Base-by-base conservation (phyloP, 1,140 invertebrate species). In the Drosophila mojavensis region DNA sequence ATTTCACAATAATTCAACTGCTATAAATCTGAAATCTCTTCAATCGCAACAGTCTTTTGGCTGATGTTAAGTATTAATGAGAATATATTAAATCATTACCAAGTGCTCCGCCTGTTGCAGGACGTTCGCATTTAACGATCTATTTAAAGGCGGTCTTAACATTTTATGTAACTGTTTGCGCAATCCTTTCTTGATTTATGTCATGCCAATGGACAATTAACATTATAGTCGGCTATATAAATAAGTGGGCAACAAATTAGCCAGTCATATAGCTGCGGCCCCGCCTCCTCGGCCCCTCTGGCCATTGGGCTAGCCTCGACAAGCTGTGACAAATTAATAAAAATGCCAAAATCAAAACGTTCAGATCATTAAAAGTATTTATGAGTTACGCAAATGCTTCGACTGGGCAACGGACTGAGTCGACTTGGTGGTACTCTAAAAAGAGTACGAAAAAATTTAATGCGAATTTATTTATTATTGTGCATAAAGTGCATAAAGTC, bases 261-360 rank as follows among this genome's bases (percentile, higher is more conserved):
- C 30, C 64, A 41, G 3, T 1, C 5, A 30, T 20, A 28, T 30
- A 11, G 9, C 26, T 51, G 7, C 7, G 15, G 24, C 15, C 39
- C 17, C 0, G 6, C 30, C 17, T 1, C 15, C 9, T 13, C 13
- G 13, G 10, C 2, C 1, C 20, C 20, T 20, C 20, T 20, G 20
- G 20, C 20, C 20, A 20, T 20, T 20, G 20, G 1, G 20, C 20
- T 20, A 20, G 17, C 47, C 15, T 51, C 56, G 54, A 15, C 55
- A 73, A 74, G 65, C 71, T 74, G 71, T 58, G 71, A 68, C 53
- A 77, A 77, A 77, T 77, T 72, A 72, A 77, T 77, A 77, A 77
- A 73, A 72, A 61, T 7, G 4, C 30, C n/a, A 39, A 67, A 58
- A 43, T 59, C 63, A 62, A 73, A 77, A 77, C 75, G 75, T 77